A percentile compares a stretch with the other conserved stretches of the same genome.
These are phyloP conservation scores for Napeogenes inachia DNA, from an alignment of 2,888 invertebrate genomes.

Conservation along the genomic window DNA sequence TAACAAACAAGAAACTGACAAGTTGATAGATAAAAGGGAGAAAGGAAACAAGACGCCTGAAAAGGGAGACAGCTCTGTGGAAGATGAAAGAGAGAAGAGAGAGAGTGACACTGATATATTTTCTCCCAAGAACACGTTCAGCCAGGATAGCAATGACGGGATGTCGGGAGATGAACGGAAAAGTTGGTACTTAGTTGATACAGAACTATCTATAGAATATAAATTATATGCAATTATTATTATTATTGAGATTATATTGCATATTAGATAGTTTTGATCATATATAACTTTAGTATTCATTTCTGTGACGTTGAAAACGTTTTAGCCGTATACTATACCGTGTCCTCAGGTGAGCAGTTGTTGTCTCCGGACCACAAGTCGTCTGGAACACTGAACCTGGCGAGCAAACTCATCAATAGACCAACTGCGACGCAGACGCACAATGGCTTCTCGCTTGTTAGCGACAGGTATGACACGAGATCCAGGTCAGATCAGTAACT, in stretches of 20 bases:
- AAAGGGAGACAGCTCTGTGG: constrained; percentile 47
- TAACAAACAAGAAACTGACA: constrained; percentile 36
- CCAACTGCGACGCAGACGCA: constrained; percentile 38
- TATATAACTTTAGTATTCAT: too few relatives aligned
- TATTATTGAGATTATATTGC: too few relatives aligned
- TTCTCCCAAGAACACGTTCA: constrained; percentile 61
- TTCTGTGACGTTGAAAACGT: too few relatives aligned
- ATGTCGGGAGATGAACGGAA: constrained; percentile 69
- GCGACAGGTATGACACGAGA: constrained; percentile 44
- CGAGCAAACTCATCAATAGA: constrained; percentile 63
- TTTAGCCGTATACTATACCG: too few relatives aligned
- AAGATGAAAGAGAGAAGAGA: constrained; percentile 49
- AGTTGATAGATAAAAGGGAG: constrained; percentile 35
- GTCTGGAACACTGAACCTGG: constrained; percentile 48
- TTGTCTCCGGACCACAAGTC: constrained; percentile 61
- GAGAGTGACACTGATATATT: constrained; percentile 60
- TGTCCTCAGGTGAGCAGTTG: constrained; percentile 48
- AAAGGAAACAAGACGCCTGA: constrained; percentile 46
- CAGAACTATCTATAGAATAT: not conserved
- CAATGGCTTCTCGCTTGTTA: constrained; percentile 44
- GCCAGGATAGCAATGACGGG: constrained; percentile 70
- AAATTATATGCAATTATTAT: too few relatives aligned
- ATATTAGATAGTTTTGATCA: too few relatives aligned
- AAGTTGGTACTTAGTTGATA: constrained; percentile 19
- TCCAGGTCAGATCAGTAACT: not conserved